Evolutionary conservation across 1,140 invertebrate genomes (phyloP), one percentile per base, ranked within the genome.

Genomic region (Paralvinella palmiformis): DNA sequence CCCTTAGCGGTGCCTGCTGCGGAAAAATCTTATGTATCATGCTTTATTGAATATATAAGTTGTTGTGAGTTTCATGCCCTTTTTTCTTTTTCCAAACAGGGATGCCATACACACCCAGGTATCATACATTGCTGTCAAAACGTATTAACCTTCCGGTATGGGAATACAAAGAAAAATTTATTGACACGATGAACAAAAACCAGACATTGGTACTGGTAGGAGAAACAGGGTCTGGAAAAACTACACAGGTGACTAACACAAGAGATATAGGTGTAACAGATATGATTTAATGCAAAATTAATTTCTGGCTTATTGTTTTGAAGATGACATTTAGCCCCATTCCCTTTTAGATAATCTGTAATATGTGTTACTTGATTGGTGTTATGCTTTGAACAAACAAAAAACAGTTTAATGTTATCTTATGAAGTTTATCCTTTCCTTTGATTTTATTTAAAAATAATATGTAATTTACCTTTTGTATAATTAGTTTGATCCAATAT

Each of bases 111-210:
- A 79, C 78, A 31, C 76, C 78, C 37, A 67, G 76, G 24, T 85
- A 84, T 69, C 80, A 77, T 74, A 78, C 83, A 52, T 73, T 85
- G 36, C 76, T 89, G 65, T 86, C 89, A 65, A 98, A 97, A 73
- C 86, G 97, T 52, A 90, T 92, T 36, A 87, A 88, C 5, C 81
- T 99, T 22, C 97, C 97, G 1, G 96, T 99, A 0, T 99, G 96
- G 86, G 96, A 99, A 75, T 98, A 99, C 79, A 88, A 91, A 71
- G 86, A 90, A 3, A 94, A 98, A 75, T 99, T 99, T 78, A 91
- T 96, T 88, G 87, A 94, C 69, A 82, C 94, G 17, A 79, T 99
- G 1, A 87, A 87, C 32, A 89, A 92, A 20, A 88, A 96, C 79
- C 92, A 96, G 73, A 91, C 88, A 31, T 91, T 97, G 48, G 93